Base-by-base conservation (phyloP, 2,113 vertebrate species). In the Psephotus haematonotus region DNA sequence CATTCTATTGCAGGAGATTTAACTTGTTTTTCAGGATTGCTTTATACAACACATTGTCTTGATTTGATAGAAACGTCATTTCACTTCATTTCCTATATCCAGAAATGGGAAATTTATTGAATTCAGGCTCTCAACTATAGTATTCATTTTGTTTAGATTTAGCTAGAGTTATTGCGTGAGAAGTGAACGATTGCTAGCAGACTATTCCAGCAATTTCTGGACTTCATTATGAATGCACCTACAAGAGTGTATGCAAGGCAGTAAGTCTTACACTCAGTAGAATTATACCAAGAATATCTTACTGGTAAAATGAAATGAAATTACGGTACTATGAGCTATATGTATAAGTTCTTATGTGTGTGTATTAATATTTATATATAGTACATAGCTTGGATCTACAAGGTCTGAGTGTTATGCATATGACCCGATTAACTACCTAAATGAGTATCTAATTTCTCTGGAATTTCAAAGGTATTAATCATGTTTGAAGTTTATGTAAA, bases 101-200 rank as follows among this genome's bases (percentile, higher is more conserved):
- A 94, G 88, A 67, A 85, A 80, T 74, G 41, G 60, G 65, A 92
- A 93, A 94, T 82, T 49, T 79, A 84, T 96, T 86, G 68, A 79
- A 90, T 79, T 94, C 90, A 84, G 62, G 10, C 60, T 82, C 46
- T 89, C 76, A 88, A 75, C 72, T 64, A 49, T 1, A 94, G 41
- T 17, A 65, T 75, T 91, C 15, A 68, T 89, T 97, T 94, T 94
- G 43, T 92, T 97, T 94, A 95, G 49, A 77, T 95, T 93, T 81
- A 86, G 44, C 31, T 85, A 46, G 33, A 77, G 35, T 80, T 92
- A 93, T 57, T 84, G 43, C 11, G 4, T 72, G 57, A 75, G 64
- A 92, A 86, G 10, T 67, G 46, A 92, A 55, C 0, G 0, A 75
- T 60, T 84, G 33, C 50, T 79, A 64, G 69, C 44, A 91, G 69